phyloP scores from a whole-genome alignment of 2,888 invertebrate genomes.

The Drosophila paramelanica region DNA sequence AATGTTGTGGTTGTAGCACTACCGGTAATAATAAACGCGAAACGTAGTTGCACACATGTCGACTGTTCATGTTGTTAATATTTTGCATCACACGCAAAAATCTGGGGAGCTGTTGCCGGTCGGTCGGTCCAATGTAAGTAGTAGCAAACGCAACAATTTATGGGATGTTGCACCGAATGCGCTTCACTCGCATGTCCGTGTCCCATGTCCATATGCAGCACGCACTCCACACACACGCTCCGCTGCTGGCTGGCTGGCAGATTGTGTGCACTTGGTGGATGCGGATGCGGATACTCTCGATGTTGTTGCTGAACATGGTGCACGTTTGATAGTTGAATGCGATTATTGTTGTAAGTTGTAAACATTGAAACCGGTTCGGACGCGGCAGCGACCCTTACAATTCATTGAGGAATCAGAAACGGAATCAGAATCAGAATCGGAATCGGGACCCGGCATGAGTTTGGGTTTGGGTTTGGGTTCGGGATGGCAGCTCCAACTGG shows the following conservation, averaged over 20 bases:
- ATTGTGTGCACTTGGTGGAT: slow-evolving; percentile 29
- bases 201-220: slow-evolving; percentile 63
- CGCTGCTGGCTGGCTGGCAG: slow-evolving; percentile 39
- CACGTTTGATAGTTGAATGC: slow-evolving; percentile 62
- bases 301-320: slow-evolving; percentile 58
- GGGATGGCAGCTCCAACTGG: slow-evolving; percentile 29
- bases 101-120: slow-evolving; percentile 35
- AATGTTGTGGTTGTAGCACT: slow-evolving; percentile 24
- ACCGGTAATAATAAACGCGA: slow-evolving; percentile 52
- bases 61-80: slow-evolving; percentile 76
- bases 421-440: slow-evolving; percentile 8
- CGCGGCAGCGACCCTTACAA: slow-evolving; percentile 25
- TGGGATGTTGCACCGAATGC: slow-evolving; percentile 68
- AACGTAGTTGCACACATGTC: slow-evolving; percentile 74
- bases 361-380: slow-evolving; percentile 66
- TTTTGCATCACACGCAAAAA: slow-evolving; percentile 74
- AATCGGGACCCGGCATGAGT: slow-evolving; percentile 17
- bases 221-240: slow-evolving; percentile 56
- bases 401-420: slow-evolving; percentile 70
- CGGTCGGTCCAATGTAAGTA: slow-evolving; percentile 33
- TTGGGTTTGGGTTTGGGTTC: background rate
- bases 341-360: slow-evolving; percentile 72
- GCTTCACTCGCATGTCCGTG: slow-evolving; percentile 70
- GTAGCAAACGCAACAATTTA: slow-evolving; percentile 70
- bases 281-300: slow-evolving; percentile 57